These are phyloP conservation scores for Penaeus indicus DNA, from an alignment of 1,140 invertebrate genomes.

Conservation along the genomic window DNA sequence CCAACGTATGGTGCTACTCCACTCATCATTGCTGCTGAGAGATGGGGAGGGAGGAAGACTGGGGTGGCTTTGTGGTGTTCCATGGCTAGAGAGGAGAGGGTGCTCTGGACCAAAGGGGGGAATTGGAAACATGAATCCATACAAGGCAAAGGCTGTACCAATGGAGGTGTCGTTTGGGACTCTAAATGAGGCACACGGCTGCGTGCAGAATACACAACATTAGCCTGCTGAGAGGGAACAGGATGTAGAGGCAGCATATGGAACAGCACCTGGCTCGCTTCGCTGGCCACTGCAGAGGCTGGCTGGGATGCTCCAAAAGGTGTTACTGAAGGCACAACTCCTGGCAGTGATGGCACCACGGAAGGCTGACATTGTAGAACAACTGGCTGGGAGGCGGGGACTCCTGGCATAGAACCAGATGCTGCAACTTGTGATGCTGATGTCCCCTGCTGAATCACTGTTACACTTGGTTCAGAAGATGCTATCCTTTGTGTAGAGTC, in stretches of 20 bases:
- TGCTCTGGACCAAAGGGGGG: conserved; percentile 1
- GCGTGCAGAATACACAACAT: conserved; percentile 18
- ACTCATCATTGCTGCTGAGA: conserved; percentile 57
- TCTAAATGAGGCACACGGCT: conserved; percentile 11
- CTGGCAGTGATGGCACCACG: conserved; percentile 52
- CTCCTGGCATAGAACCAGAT: not conserved
- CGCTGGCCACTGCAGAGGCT: conserved; percentile 36
- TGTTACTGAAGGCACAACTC: conserved; percentile 42
- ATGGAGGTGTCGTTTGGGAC: not conserved
- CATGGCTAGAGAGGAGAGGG: conserved; percentile 18
- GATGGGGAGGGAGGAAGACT: conserved; percentile 57
- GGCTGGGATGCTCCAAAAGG: conserved; percentile 34
- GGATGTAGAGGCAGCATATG: conserved; percentile 28
- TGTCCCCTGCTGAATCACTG: conserved; percentile 25
- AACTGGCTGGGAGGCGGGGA: conserved; percentile 32
- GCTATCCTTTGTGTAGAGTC: conserved; percentile 5
- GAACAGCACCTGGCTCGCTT: conserved; percentile 58
- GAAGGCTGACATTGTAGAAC: conserved; percentile 60
- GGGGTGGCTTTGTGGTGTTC: conserved; percentile 41
- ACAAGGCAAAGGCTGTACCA: not conserved
- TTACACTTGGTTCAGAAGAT: conserved; percentile 25
- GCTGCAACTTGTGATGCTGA: conserved; percentile 13
- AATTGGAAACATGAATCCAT: not conserved
- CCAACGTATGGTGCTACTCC: conserved; percentile 48
- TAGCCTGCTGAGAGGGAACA: conserved; percentile 4